phyloP scores from a whole-genome alignment of 2,888 invertebrate species.

The Cotesia congregata region DNA sequence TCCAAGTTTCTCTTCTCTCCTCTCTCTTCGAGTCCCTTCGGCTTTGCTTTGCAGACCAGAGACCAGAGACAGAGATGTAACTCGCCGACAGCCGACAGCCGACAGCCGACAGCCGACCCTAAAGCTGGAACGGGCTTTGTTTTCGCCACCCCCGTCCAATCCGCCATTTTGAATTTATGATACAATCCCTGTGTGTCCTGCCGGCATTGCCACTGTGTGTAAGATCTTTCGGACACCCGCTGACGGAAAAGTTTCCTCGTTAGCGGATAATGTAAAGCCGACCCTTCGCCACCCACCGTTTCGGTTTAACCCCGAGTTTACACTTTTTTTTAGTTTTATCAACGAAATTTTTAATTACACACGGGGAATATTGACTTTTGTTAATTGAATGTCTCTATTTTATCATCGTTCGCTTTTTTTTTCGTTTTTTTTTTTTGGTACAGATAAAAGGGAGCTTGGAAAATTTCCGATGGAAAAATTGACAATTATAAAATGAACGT shows the following conservation, averaged over 20 bases:
- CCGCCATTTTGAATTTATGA: slow-evolving; percentile 71
- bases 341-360: too few species aligned
- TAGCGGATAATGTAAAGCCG: slow-evolving; percentile 59
- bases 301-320: neutral
- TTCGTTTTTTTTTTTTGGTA: too few species aligned
- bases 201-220: neutral
- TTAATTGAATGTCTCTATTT: too few species aligned
- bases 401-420: too few species aligned
- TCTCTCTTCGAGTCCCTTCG: slow-evolving; percentile 53
- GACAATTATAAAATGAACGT: too few species aligned
- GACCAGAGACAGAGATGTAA: slow-evolving; percentile 54
- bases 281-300: slow-evolving; percentile 35
- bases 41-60: slow-evolving; percentile 46
- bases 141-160: slow-evolving; percentile 61
- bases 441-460: too few species aligned
- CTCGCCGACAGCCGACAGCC: slow-evolving; percentile 41
- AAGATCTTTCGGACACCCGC: slow-evolving; percentile 62
- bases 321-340: too few species aligned
- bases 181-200: slow-evolving; percentile 52
- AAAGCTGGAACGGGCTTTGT: slow-evolving; percentile 70
- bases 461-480: too few species aligned
- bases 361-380: too few species aligned
- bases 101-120: slow-evolving; percentile 47
- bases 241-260: slow-evolving; percentile 65
- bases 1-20: slow-evolving; percentile 28